A percentile compares a stretch with the other conserved stretches of the same genome.
Conservation (phyloP, 2,113 vertebrate species). For the Peromyscus californicus region DNA sequence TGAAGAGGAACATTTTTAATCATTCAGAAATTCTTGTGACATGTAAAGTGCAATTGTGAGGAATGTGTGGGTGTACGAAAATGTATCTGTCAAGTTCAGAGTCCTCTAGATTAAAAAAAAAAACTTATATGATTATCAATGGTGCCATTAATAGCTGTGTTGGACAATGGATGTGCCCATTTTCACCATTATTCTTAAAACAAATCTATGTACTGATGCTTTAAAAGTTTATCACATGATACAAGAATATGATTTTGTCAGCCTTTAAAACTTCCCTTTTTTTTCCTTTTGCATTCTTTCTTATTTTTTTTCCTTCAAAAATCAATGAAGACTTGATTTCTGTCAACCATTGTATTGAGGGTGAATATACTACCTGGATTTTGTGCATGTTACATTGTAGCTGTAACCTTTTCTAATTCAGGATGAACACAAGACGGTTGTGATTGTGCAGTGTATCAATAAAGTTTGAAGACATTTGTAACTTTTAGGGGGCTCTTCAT, state of each 20-base stretch:
- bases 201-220: conserved; percentile 84
- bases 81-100: conserved; percentile 83
- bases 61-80: conserved; percentile 87
- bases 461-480: conserved; percentile 94
- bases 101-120: conserved; percentile 83
- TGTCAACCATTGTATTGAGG: conserved; percentile 90
- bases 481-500: conserved; percentile 87
- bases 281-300: conserved; percentile 69
- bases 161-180: conserved; percentile 81
- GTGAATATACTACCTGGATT: conserved; percentile 92
- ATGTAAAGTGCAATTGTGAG: conserved; percentile 90
- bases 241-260: conserved; percentile 78
- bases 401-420: conserved; percentile 94
- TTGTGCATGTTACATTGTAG: conserved; percentile 95
- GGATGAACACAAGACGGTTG: conserved; percentile 93
- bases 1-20: conserved; percentile 79
- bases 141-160: conserved; percentile 84
- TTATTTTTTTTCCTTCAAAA: conserved; percentile 67
- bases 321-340: conserved; percentile 84
- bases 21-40: conserved; percentile 85
- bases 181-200: conserved; percentile 81
- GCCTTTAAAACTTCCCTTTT: conserved; percentile 75
- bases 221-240: conserved; percentile 82
- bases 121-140: conserved; percentile 82
- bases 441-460: conserved; percentile 95